Conservation (phyloP, 2,888 invertebrate species). For the Polymixis flavicincta region DNA sequence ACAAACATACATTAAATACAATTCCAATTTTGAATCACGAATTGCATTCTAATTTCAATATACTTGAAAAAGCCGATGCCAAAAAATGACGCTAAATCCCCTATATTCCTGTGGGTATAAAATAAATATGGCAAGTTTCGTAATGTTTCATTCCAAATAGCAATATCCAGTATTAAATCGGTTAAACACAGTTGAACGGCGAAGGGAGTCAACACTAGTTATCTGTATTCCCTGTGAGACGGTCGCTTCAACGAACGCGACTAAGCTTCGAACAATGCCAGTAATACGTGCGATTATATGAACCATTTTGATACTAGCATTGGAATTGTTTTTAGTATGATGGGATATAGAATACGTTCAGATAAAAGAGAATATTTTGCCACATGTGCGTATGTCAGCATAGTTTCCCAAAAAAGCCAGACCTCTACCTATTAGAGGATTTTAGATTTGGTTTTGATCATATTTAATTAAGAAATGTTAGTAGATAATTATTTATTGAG, state of each 20-base stretch:
- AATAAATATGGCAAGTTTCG: background rate
- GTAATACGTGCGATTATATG: constrained; percentile 28
- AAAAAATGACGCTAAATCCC: background rate
- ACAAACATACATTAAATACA: no score
- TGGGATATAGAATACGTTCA: background rate
- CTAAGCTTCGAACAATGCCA: constrained; percentile 55
- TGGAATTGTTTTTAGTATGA: constrained; percentile 20
- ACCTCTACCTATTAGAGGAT: no score
- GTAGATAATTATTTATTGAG: background rate
- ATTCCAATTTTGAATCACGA: constrained; percentile 4
- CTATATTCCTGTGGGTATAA: background rate
- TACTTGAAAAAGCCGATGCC: background rate
- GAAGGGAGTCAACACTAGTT: constrained; percentile 50
- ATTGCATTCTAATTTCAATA: constrained; percentile 4
- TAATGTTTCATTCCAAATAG: constrained; percentile 30
- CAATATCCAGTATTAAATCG: constrained; percentile 36
- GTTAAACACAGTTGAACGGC: constrained; percentile 42
- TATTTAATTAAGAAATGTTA: no score
- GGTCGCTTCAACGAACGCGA: constrained; percentile 55
- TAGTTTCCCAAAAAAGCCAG: background rate
- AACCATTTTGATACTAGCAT: constrained; percentile 45
- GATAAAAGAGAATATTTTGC: background rate
- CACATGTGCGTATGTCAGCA: background rate
- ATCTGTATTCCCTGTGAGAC: constrained; percentile 64
- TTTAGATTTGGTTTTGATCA: no score